Evolutionary conservation across 2,797 vertebrate species (phyloP), one percentile per base, ranked within the genome.

Genomic region (Danio jaintianensis): DNA sequence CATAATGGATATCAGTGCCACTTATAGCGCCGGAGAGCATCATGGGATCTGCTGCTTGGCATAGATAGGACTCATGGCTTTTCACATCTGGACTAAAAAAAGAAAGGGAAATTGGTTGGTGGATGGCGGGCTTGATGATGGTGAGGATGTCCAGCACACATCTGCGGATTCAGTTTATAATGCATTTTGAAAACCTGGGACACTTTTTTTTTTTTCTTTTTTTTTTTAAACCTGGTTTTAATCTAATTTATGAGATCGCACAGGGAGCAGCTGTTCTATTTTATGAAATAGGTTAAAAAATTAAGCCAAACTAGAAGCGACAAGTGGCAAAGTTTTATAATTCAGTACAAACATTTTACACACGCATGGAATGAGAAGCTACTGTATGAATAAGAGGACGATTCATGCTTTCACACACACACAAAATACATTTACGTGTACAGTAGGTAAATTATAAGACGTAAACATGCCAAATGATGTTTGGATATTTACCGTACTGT

Each of bases 81-180:
- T 79, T 80, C 40, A 79, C 80, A 73, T 36, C 11, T 48, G 43
- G 78, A 80, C 78, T 67, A 13, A 53, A 56, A 12, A 38, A n/a
- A 48, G 48, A 38, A n/a, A 42, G 48, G 76, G 38, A 79, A 55
- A 50, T 40, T 16, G 48, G 74, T 61, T 18, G 83, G 53, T 66
- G 79, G 63, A 53, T 38, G 55, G 7, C 2, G 62, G 66, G 63
- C 48, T 72, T 48, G 36, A 52, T 55, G 36, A 22, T 22, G 38
- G 18, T 48, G 40, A 75, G 48, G 61, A 40, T 78, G 61, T 67
- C 40, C 79, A 77, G 75, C 79, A 88, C 82, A 85, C 74, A 81
- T 87, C 78, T 11, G 67, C 88, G 87, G 86, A 88, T 58, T 78
- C 45, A 45, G 88, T 87, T 90, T 90, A 86, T 80, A 90, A 84